Evolutionary conservation across 2,888 invertebrate species (phyloP).

Genomic region (Drosophila subquinaria): DNA sequence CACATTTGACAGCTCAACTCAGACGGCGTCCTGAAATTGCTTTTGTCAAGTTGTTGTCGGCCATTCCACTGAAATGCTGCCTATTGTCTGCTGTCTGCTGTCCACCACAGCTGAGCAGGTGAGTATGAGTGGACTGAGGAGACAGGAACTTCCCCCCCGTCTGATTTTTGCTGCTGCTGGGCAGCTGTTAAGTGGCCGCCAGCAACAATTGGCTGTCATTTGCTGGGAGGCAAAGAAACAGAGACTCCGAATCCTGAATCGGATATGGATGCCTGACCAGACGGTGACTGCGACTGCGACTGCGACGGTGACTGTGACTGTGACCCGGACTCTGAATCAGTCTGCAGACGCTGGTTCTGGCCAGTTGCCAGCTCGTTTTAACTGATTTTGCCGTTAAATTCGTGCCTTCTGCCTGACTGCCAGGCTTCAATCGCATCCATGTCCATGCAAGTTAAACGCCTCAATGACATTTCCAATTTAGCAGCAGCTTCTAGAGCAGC

Average conservation of each 20-base stretch:
- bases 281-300: not conserved
- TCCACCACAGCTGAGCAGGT: constrained; percentile 46
- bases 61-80: constrained; percentile 5
- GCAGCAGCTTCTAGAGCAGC: constrained; percentile 5
- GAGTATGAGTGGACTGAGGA: not conserved
- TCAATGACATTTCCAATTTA: constrained; percentile 81
- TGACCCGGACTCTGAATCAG: not conserved
- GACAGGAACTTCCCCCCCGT: no score
- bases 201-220: constrained; percentile 79
- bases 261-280: constrained; percentile 38
- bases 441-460: constrained; percentile 75
- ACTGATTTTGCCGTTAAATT: constrained; percentile 67
- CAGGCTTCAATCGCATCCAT: constrained; percentile 40
- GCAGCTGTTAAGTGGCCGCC: constrained; percentile 70
- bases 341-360: not conserved
- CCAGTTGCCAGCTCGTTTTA: constrained; percentile 48
- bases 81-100: constrained; percentile 28
- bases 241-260: constrained; percentile 6
- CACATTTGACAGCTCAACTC: constrained; percentile 50
- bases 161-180: constrained; percentile 23
- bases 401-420: constrained; percentile 33
- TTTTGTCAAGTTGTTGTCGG: constrained; percentile 68
- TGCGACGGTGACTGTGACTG: not conserved
- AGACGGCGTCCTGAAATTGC: constrained; percentile 61
- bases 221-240: constrained; percentile 49